Evolutionary conservation across 2,888 invertebrate species (phyloP), one percentile per base, ranked within the genome.

Genomic region (Andrena bucephala): DNA sequence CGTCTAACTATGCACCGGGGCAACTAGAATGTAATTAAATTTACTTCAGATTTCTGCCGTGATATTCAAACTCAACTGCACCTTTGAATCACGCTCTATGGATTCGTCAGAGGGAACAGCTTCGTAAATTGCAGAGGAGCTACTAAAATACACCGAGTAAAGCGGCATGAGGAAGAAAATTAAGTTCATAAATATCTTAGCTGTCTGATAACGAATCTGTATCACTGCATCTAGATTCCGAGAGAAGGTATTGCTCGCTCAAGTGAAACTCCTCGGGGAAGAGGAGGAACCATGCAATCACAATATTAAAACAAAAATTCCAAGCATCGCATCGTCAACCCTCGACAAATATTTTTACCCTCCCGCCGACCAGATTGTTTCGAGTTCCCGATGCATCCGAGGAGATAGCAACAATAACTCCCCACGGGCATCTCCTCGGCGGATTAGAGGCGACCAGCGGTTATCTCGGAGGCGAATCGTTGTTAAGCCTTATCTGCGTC

Each of bases 401-500:
- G 48, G 50, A 63, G 63, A 60, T 57, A 59, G 67, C 54, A 57
- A 80, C 67, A 70, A 67, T 71, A 75, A 82, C 33, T 75, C 52
- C 42, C 54, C 16, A 57, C 24, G 10, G 52, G 24, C 13, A 52
- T 76, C 57, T 57, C 59, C 68, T 42, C 33, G 57, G 57, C 31
- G 67, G 66, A 71, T 80, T 69, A 70, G 71, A 76, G 57, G 33
- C 81, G 74, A 68, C 42, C 20, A 33, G 65, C 71, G 52, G 81
- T 80, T 89, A 89, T 85, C 87, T 84, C 24, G 33, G 36, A 65
- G 75, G 67, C 72, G 77, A 85, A 87, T 87, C 87, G 48, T 65
- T 85, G 87, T 85, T 85, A 84, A 86, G 59, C 20, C 65, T 89
- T 89, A 88, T 89, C 89, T 88, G 31, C 80, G 60, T 86, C 83